Conservation (phyloP, 2,888 invertebrate species). For the Rhogogaster chlorosoma region DNA sequence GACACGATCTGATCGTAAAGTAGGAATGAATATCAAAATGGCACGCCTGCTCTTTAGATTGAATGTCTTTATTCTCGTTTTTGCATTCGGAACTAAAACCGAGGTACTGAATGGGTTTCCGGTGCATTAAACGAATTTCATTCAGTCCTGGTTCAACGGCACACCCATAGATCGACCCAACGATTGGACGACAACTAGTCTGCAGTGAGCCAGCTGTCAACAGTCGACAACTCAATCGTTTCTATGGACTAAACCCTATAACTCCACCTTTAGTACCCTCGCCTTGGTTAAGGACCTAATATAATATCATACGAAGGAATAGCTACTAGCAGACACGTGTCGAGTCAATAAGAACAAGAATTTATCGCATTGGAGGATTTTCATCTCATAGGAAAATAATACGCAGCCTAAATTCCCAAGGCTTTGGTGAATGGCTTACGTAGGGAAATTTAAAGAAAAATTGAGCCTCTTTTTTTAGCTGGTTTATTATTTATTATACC, state of each 20-base stretch:
- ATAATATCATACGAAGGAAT: conserved; percentile 33
- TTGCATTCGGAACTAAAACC: neutral
- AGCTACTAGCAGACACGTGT: conserved; percentile 21
- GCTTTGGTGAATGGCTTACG: neutral
- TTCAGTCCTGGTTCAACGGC: conserved; percentile 16
- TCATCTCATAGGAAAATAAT: neutral
- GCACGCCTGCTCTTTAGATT: conserved; percentile 1
- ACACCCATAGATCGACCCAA: neutral
- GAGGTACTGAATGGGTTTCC: conserved; percentile 20
- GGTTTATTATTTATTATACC: neutral
- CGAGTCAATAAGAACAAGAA: conserved; percentile 13
- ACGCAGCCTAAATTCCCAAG: too few species aligned
- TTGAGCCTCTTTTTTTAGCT: neutral
- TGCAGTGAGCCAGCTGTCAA: conserved; percentile 42
- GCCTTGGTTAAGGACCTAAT: conserved; percentile 18
- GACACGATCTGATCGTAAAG: conserved; percentile 4
- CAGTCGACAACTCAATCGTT: conserved; percentile 39
- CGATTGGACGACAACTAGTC: conserved; percentile 10
- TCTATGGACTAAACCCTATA: conserved; percentile 27
- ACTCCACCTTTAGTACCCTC: conserved; percentile 28
- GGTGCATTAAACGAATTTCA: conserved; percentile 19
- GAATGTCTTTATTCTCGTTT: neutral
- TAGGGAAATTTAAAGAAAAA: neutral
- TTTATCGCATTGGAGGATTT: neutral
- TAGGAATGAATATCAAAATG: neutral